phyloP scores from a whole-genome alignment of 2,797 vertebrate genomes.

The Cirrhinus mrigala region DNA sequence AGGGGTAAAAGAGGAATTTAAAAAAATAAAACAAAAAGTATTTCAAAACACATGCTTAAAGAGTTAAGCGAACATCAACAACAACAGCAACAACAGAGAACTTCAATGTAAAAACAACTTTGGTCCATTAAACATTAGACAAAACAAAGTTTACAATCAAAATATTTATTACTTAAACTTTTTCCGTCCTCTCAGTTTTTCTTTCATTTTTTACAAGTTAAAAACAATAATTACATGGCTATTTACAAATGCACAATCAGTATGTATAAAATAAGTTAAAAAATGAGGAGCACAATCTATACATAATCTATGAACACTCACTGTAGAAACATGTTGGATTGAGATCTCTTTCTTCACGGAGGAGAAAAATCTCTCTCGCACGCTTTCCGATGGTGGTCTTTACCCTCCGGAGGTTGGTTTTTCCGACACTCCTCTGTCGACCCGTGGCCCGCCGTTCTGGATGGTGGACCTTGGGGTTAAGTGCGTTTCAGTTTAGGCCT shows the following conservation, averaged over 20 bases:
- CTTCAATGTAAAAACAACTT: conserved; percentile 89
- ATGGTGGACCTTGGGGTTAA: conserved; percentile 44
- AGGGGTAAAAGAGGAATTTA: conserved; percentile 75
- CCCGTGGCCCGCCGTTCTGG: conserved; percentile 18
- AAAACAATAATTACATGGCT: conserved; percentile 98
- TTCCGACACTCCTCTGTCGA: conserved; percentile 20
- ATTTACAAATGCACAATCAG: conserved; percentile 98
- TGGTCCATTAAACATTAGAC: conserved; percentile 98
- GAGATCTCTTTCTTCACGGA: conserved; percentile 65
- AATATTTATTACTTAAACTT: conserved; percentile 90
- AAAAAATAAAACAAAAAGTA: conserved; percentile 67
- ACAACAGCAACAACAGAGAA: conserved; percentile 73
- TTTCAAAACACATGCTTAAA: conserved; percentile 86
- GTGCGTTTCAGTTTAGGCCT: conserved; percentile 56
- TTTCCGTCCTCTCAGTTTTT: conserved; percentile 80
- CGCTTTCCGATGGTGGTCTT: conserved; percentile 30
- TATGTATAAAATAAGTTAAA: conserved; percentile 99
- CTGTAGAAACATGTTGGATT: conserved; percentile 65
- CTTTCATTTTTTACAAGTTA: conserved; percentile 89
- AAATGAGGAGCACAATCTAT: conserved; percentile 86
- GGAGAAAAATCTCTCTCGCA: conserved; percentile 13
- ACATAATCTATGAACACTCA: conserved; percentile 81
- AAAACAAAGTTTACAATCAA: conserved; percentile 93
- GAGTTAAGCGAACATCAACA: conserved; percentile 83
- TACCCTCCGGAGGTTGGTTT: conserved; percentile 55